Conservation (phyloP, 2,797 vertebrate genomes). For the Ispidina lecontei region DNA sequence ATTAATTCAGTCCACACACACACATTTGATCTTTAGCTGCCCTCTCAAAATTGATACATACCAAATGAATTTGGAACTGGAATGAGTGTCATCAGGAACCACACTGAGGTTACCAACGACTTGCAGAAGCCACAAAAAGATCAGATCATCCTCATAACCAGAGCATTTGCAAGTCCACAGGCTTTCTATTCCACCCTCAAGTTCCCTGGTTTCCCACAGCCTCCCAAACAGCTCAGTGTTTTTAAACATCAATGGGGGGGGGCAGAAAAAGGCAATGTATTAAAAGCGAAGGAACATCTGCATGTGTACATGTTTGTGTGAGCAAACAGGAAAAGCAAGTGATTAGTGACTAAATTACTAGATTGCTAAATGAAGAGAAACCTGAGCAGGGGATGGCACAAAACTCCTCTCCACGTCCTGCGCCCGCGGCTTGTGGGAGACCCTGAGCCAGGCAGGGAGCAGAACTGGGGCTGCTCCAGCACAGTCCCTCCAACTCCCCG, state of each 20-base stretch:
- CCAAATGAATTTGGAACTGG: not conserved
- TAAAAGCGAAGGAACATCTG: not conserved
- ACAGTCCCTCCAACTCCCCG: not conserved
- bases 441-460: not conserved
- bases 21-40: constrained; percentile 13
- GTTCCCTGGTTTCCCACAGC: not conserved
- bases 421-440: accelerated
- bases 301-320: not conserved
- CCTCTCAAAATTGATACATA: not conserved
- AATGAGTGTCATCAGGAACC: not conserved
- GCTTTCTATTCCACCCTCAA: not conserved
- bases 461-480: not conserved
- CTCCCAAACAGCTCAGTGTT: not conserved
- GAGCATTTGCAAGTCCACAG: not conserved
- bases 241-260: not conserved
- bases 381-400: not conserved
- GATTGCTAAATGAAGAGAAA: not conserved
- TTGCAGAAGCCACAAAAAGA: not conserved
- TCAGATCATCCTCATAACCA: not conserved
- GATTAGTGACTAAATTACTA: not conserved
- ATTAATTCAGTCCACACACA: constrained; percentile 5
- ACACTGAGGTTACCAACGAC: not conserved
- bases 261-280: accelerated
- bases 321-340: not conserved
- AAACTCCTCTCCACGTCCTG: not conserved